phyloP scores from a whole-genome alignment of 1,140 invertebrate species.

The Philopotamus ludificatus region DNA sequence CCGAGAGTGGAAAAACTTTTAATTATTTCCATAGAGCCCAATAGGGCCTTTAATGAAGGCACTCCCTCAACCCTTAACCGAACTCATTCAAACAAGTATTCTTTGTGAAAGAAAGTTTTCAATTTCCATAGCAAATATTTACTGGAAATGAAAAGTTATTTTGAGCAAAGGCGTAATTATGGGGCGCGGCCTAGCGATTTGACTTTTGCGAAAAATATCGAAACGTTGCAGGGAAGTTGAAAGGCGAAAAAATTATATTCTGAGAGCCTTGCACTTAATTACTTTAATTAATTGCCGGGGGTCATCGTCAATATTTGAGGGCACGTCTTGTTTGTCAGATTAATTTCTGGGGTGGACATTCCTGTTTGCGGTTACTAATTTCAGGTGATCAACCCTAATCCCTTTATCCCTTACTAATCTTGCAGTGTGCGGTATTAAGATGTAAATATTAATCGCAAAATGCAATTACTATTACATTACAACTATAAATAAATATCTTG shows the following conservation, averaged over 20 bases:
- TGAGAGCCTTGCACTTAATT: neutral
- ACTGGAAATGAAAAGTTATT: slow-evolving; percentile 39
- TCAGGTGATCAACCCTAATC: no score
- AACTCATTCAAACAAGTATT: slow-evolving; percentile 35
- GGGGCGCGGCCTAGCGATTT: slow-evolving; percentile 37
- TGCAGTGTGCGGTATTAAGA: no score
- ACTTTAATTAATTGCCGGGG: no score
- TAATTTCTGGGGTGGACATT: no score
- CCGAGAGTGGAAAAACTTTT: slow-evolving; percentile 33
- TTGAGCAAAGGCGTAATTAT: slow-evolving; percentile 33
- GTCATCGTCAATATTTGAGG: no score
- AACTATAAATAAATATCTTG: no score
- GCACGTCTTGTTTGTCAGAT: no score
- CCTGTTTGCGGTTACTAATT: no score
- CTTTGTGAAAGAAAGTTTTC: slow-evolving; percentile 37
- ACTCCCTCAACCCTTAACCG: slow-evolving; percentile 31
- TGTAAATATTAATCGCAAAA: no score
- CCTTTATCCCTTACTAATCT: no score
- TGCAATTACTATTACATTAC: no score
- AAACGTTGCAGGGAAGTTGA: neutral
- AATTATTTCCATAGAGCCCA: slow-evolving; percentile 35
- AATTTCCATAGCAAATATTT: slow-evolving; percentile 42
- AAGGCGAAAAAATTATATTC: neutral
- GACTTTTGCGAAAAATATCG: slow-evolving; percentile 10
- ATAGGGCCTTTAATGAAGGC: slow-evolving; percentile 33